Base-by-base conservation (phyloP, 2,113 vertebrate genomes). In the Naja naja region DNA sequence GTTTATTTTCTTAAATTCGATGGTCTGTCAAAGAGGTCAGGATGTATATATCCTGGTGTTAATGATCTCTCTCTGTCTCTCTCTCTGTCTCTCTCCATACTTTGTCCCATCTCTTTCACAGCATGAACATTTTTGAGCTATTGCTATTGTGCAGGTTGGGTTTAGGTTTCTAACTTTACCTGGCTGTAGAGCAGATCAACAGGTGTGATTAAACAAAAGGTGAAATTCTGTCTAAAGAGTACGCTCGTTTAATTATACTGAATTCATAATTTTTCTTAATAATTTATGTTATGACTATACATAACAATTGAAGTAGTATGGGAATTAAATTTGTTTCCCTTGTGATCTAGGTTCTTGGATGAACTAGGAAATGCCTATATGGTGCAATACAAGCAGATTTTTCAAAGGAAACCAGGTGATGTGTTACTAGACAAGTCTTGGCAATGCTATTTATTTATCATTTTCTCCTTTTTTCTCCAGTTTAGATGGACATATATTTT, bases 1-100 rank as follows among this genome's bases (percentile, higher is more conserved):
- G 94, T 95, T 95, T 95, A 95, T 95, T 96, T 97, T 91, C 95
- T 93, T 91, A 87, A 85, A 0, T 94, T 94, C 92, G 89, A 93
- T 95, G 92, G 92, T 97, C 92, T 93, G 94, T 94, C 94, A 94
- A 95, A 96, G 94, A 64, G 93, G 90, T 94, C 5, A 14, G 69
- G 5, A 25, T 85, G 54, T 74, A 85, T 96, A 94, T 92, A 85
- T 94, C 12, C 49, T 97, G 89, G 91, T 89, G 0, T 94, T 95
- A 92, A 93, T 89, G 93, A n/a, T 0, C 92, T 91, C 85, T 93
- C 90, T 95, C 85, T 85, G 27, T 0, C 92, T 91, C 85, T 93
- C 90, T 95, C 85, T 85, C 94, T 93, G 89, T 85, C 94, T 93
- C 89, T 96, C 95, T 94, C 94, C 56, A 58, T 91, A 90, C 90